Conservation (phyloP, 2,113 vertebrate genomes). For the Myanophis thanlyinensis region DNA sequence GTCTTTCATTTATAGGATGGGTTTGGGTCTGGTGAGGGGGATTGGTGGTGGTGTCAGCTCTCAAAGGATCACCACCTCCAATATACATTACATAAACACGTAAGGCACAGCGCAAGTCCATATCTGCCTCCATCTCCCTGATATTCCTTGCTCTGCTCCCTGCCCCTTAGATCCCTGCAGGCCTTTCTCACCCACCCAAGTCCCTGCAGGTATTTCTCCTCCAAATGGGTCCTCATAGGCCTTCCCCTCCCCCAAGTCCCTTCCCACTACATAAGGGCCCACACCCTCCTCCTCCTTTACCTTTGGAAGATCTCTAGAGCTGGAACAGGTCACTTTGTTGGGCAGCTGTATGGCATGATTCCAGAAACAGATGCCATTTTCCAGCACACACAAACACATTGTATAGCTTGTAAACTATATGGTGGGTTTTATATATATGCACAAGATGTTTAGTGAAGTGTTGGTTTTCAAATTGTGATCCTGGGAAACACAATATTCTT, state of each 20-base stretch:
- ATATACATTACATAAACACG: no score
- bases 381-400: neutral
- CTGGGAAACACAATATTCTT: neutral
- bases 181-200: neutral
- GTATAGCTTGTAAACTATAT: neutral
- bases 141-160: neutral
- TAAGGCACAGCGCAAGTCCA: neutral
- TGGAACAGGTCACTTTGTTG: neutral
- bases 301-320: neutral
- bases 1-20: no score
- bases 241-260: neutral
- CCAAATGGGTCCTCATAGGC: neutral
- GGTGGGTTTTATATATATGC: neutral
- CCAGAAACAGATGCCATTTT: neutral
- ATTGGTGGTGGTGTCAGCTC: no score
- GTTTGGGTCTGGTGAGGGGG: no score
- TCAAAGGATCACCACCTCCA: no score
- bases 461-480: neutral
- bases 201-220: neutral
- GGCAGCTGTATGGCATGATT: neutral
- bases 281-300: neutral
- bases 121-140: neutral
- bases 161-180: neutral
- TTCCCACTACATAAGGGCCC: neutral
- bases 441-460: neutral